These are phyloP conservation scores for Trachymyrmex septentrionalis DNA, from an alignment of 1,140 invertebrate genomes.

Conservation along the genomic window DNA sequence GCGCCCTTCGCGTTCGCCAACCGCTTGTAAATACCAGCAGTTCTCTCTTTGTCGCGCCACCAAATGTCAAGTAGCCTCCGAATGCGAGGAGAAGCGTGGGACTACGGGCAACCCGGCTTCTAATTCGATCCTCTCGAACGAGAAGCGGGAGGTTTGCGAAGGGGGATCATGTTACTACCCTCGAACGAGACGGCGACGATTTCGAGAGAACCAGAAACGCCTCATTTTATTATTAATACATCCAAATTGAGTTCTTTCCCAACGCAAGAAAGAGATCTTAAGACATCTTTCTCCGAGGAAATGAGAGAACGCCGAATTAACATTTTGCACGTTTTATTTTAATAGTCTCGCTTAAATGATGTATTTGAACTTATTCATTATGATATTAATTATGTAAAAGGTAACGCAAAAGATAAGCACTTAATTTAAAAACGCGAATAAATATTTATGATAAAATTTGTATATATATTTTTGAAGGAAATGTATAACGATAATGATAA, in stretches of 20 bases:
- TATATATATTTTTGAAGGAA: not conserved
- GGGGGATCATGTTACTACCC: constrained; percentile 53
- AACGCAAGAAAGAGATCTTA: not conserved
- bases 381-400: not conserved
- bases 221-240: constrained; percentile 60
- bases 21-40: constrained; percentile 76
- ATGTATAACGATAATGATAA: not conserved
- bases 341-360: not conserved
- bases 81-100: constrained; percentile 52
- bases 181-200: constrained; percentile 30
- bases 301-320: not conserved
- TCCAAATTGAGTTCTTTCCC: constrained; percentile 20
- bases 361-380: not conserved
- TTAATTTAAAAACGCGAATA: not conserved
- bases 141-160: constrained; percentile 38
- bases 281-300: not conserved
- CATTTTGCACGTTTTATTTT: not conserved
- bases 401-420: not conserved
- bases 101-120: constrained; percentile 75
- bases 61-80: constrained; percentile 84
- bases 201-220: not conserved
- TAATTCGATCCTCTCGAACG: constrained; percentile 81
- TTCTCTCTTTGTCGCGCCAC: constrained; percentile 67
- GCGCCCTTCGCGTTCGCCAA: constrained; percentile 62
- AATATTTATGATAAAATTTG: not conserved